Evolutionary conservation across 2,888 invertebrate species (phyloP), one percentile per base, ranked within the genome.

Genomic region (Zhengitettix transpicula): DNA sequence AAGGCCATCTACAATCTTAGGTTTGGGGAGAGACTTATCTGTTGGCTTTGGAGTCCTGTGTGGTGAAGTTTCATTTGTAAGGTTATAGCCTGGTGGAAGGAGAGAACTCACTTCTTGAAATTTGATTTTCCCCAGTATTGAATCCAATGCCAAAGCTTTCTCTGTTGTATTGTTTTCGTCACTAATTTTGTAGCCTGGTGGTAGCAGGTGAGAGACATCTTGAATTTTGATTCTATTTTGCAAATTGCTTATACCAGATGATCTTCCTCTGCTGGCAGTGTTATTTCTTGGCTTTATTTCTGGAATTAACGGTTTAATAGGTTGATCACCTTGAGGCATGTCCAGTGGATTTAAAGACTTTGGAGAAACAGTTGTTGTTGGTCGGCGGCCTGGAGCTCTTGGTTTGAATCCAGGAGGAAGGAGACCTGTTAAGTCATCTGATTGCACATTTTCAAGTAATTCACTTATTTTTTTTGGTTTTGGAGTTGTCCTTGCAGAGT

Each of bases 101-200:
- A 68, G 62, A 53, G 65, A 64, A 17, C 64, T 51, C 16, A 65
- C 61, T 28, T 60, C 60, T 42, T 52, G 53, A 52, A 57, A 57
- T 44, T 60, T 60, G 14, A 42, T 61, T 40, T 57, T 57, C 40
- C 60, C 56, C 5, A 60, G 44, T n/a, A 60, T 17, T n/a, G n/a
- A 40, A 28, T 60, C 56, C 12, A 47, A 59, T 17, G 16, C 55
- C 15, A 10, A 60, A 42, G 41, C 58, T 42, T 44, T 60, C 11
- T 53, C 42, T 1, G 60, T 57, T 15, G 52, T 52, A 52, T 57
- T 57, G n/a, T 16, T 40, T 16, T 56, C 56, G 42, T 58, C 75
- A 44, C 74, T 70, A 11, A 74, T 68, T 65, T 84, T 85, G 66
- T 79, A 87, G 5, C 82, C 84, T 10, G 82, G 78, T n/a, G 85